Evolutionary conservation across 2,113 vertebrate genomes (phyloP).

Genomic region (Euleptes europaea): DNA sequence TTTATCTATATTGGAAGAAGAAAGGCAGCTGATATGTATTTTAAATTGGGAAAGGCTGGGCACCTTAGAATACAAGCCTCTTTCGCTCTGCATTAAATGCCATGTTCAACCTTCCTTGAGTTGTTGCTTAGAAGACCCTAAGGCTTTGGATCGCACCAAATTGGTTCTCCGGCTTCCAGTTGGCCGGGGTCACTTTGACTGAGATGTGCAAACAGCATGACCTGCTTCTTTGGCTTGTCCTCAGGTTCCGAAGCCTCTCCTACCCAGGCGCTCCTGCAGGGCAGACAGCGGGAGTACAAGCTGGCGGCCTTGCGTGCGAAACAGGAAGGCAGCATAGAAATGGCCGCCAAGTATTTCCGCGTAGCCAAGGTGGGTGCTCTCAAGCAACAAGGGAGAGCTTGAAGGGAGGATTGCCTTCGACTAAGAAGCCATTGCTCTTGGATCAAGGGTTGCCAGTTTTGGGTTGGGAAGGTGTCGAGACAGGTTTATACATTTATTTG

Average conservation of each 20-base stretch:
- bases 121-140: too few relatives aligned
- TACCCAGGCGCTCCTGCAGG: slow-evolving; percentile 73
- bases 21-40: too few relatives aligned
- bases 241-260: slow-evolving; percentile 47
- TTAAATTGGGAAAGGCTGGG: not conserved
- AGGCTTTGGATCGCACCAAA: not conserved
- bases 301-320: slow-evolving; percentile 85
- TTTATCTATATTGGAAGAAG: too few relatives aligned
- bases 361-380: slow-evolving; percentile 79
- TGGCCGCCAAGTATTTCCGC: slow-evolving; percentile 78
- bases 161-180: not conserved
- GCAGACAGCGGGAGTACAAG: slow-evolving; percentile 86
- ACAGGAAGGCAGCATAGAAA: slow-evolving; percentile 76
- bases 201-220: too few relatives aligned
- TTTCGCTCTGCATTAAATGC: not conserved
- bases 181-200: not conserved
- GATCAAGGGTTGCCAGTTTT: too few relatives aligned
- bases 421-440: not conserved
- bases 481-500: too few relatives aligned
- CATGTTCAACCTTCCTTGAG: not conserved
- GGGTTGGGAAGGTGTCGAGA: too few relatives aligned
- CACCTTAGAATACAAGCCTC: too few relatives aligned
- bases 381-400: not conserved
- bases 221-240: not conserved
- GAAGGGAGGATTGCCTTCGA: not conserved